These are phyloP conservation scores for Pycnonotus jocosus DNA, from an alignment of 2,113 vertebrate genomes.

Conservation along the genomic window DNA sequence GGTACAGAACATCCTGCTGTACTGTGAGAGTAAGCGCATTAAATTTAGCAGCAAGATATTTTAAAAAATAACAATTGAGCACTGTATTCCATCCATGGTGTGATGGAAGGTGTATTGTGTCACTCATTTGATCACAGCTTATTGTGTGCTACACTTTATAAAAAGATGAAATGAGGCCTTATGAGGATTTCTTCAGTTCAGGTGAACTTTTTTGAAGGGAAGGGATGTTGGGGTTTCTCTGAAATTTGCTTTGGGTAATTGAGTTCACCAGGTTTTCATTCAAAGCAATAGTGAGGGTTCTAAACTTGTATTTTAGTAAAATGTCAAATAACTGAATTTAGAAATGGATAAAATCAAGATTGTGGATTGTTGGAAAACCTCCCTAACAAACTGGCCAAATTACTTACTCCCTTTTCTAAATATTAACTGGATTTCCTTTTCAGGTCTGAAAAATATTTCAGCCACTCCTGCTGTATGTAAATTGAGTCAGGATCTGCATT, in stretches of 20 bases:
- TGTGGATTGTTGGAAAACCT: not conserved
- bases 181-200: not conserved
- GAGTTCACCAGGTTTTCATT: not conserved
- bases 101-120: not conserved
- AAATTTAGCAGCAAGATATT: not conserved
- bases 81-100: not conserved
- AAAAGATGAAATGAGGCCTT: not conserved
- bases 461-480: not conserved
- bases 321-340: not conserved
- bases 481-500: not conserved
- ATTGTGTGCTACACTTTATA: not conserved
- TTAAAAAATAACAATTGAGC: not conserved
- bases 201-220: not conserved
- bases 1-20: not conserved
- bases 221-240: not conserved
- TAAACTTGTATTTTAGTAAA: not conserved
- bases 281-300: not conserved
- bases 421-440: not conserved
- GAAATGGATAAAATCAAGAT: not conserved
- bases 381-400: not conserved
- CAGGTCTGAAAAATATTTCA: not conserved
- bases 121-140: not conserved
- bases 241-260: not conserved
- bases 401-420: not conserved
- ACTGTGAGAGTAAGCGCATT: not conserved